These are phyloP conservation scores for Phymorhynchus buccinoides DNA, from an alignment of 1,140 invertebrate species.

Conservation along the genomic window DNA sequence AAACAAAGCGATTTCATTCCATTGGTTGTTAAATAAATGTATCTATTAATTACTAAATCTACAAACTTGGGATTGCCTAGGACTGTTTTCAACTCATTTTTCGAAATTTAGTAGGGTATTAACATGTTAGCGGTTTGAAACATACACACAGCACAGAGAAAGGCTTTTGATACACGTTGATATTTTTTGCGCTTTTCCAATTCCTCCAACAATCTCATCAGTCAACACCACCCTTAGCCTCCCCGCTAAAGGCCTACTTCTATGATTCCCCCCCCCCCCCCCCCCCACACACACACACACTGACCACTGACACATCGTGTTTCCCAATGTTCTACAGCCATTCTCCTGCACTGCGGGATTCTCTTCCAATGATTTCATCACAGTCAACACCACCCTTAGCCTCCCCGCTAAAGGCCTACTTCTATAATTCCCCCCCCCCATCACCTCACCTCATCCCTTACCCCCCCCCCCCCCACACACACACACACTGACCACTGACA, in stretches of 20 bases:
- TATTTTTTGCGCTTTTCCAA: too few relatives aligned
- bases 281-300: neutral
- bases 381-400: constrained; percentile 37
- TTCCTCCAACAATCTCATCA: constrained; percentile 50
- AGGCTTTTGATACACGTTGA: too few relatives aligned
- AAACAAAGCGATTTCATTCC: too few relatives aligned
- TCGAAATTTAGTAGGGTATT: too few relatives aligned
- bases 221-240: constrained; percentile 41
- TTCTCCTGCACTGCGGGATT: constrained; percentile 51
- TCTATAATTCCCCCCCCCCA: constrained; percentile 35
- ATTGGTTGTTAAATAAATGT: too few relatives aligned
- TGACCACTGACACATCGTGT: constrained; percentile 54
- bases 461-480: neutral
- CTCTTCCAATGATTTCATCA: constrained; percentile 51
- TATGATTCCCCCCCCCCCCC: constrained; percentile 36
- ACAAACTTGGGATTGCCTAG: too few relatives aligned
- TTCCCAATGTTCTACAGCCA: constrained; percentile 56
- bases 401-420: constrained; percentile 25
- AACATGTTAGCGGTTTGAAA: too few relatives aligned
- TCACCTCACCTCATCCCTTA: too few relatives aligned
- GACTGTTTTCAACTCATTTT: too few relatives aligned
- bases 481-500: constrained; percentile 52
- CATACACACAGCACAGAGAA: too few relatives aligned
- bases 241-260: constrained; percentile 6
- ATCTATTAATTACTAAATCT: too few relatives aligned